Conservation (phyloP, 2,888 invertebrate species). For the Embidobia sp. region DNA sequence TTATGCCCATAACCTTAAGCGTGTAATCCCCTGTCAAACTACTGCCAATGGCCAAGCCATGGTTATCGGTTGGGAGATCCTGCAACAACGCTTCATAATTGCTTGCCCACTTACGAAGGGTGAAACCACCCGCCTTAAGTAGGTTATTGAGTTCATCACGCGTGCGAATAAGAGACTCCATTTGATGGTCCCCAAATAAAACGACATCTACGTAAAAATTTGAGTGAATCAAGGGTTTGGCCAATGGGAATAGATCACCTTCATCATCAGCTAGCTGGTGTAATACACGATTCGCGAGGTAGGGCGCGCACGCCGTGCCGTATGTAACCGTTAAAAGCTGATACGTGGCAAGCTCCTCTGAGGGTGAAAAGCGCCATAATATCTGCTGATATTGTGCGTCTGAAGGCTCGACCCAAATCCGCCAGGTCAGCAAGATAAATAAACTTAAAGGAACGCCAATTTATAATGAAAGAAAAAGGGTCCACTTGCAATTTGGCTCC, state of each 20-base stretch:
- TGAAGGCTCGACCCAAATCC: background rate
- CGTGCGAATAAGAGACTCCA: background rate
- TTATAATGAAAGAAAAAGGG: background rate
- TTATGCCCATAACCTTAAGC: background rate
- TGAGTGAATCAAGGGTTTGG: too few species aligned
- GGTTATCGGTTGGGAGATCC: background rate
- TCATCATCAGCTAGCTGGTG: background rate
- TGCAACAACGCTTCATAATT: background rate
- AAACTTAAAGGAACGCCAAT: background rate
- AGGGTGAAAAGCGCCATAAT: background rate
- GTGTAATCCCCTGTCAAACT: too few species aligned
- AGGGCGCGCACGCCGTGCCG: background rate
- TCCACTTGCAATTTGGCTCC: background rate
- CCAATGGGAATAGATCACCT: background rate
- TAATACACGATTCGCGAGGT: background rate
- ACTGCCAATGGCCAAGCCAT: too few species aligned
- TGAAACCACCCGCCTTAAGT: background rate
- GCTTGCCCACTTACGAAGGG: background rate
- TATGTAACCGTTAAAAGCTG: background rate
- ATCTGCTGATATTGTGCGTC: background rate
- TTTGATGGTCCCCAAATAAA: background rate
- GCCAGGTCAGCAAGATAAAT: background rate
- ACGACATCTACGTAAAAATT: slow-evolving; percentile 4
- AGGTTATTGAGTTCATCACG: background rate
- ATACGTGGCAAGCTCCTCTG: background rate